Percentiles rank a stretch among this genome's conserved stretches.
phyloP scores from a whole-genome alignment of 1,140 invertebrate genomes.

The Bombyx mandarina region DNA sequence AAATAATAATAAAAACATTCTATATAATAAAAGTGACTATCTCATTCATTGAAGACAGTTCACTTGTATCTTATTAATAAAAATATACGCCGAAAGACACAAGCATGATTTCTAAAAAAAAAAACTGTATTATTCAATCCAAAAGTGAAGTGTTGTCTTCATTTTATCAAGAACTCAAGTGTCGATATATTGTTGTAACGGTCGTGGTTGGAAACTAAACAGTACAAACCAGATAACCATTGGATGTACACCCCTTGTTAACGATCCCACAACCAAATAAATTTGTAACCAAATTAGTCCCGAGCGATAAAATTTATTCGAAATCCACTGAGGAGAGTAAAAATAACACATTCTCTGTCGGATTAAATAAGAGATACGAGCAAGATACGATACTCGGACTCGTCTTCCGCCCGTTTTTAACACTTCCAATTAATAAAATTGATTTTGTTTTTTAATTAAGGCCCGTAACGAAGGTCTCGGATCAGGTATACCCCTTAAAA shows the following conservation, averaged over 20 bases:
- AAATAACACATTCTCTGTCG: conserved; percentile 68
- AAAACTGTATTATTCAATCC: conserved; percentile 66
- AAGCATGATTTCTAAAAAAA: conserved; percentile 26
- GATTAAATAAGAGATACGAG: conserved; percentile 69
- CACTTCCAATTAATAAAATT: conserved; percentile 71
- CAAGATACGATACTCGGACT: conserved; percentile 54
- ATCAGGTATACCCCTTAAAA: conserved; percentile 61
- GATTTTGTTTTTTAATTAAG: conserved; percentile 71
- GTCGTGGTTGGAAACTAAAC: conserved; percentile 55
- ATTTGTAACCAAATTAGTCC: conserved; percentile 71
- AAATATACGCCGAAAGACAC: too few relatives aligned
- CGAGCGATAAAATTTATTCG: conserved; percentile 69
- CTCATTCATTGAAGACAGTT: too few relatives aligned
- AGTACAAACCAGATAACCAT: conserved; percentile 56
- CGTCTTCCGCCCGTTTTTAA: conserved; percentile 68
- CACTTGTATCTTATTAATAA: too few relatives aligned
- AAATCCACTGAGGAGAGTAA: conserved; percentile 65
- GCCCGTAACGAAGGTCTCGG: conserved; percentile 50
- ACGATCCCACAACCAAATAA: conserved; percentile 66
- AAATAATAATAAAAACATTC: too few relatives aligned
- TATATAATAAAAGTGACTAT: too few relatives aligned
- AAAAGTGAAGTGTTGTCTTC: conserved; percentile 60
- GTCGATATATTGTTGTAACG: conserved; percentile 67
- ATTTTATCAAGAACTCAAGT: conserved; percentile 63
- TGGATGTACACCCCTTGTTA: conserved; percentile 65